Conservation (phyloP, 2,797 vertebrate genomes). For the Protosalanx chinensis region DNA sequence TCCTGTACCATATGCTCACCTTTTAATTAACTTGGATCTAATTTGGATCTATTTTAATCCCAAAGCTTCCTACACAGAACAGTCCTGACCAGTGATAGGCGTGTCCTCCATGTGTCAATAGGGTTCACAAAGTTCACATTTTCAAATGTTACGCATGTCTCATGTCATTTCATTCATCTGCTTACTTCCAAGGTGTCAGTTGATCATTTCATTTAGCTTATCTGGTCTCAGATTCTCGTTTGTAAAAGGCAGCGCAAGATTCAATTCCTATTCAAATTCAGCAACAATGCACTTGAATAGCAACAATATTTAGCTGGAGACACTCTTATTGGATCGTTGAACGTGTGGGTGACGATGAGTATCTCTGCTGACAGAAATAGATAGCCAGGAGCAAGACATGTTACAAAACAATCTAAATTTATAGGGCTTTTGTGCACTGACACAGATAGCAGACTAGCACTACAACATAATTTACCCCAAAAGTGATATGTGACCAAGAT, state of each 20-base stretch:
- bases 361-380: constrained; percentile 21
- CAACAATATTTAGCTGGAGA: not conserved
- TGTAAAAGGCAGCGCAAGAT: not conserved
- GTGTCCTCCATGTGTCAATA: not conserved
- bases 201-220: not conserved
- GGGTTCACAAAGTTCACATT: not conserved
- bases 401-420: constrained; percentile 24
- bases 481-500: not conserved
- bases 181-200: not conserved
- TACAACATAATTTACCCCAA: not conserved
- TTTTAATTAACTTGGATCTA: too few species aligned
- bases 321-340: not conserved
- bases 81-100: not conserved
- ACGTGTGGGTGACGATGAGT: constrained; percentile 6
- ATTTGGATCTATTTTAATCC: too few species aligned
- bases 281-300: not conserved
- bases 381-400: constrained; percentile 16
- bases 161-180: not conserved
- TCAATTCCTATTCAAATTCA: not conserved
- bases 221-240: not conserved
- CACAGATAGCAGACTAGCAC: constrained; percentile 1
- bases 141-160: not conserved
- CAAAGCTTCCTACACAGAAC: too few species aligned
- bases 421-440: constrained; percentile 12
- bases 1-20: too few species aligned